Conservation (phyloP, 1,140 invertebrate genomes). For the Aphaenogaster ashmeadi region DNA sequence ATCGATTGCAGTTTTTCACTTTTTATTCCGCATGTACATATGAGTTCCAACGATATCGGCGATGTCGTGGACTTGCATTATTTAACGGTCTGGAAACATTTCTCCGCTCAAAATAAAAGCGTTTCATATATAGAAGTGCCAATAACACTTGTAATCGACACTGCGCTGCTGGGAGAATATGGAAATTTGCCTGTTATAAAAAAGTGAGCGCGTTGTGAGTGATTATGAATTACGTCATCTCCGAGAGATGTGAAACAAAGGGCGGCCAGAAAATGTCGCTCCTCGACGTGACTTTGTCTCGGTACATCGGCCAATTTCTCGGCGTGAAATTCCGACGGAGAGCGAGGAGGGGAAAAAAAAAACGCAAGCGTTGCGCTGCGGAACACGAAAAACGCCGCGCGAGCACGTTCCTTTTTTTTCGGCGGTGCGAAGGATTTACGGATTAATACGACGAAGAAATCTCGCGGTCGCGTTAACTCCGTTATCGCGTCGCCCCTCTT, state of each 20-base stretch:
- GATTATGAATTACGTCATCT: slow-evolving; percentile 4
- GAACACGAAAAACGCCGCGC: neutral
- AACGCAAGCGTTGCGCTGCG: neutral
- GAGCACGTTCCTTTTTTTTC: neutral
- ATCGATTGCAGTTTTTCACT: neutral
- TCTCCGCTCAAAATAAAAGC: neutral
- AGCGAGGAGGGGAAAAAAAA: neutral
- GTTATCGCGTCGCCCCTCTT: slow-evolving; percentile 32
- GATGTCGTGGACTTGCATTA: neutral
- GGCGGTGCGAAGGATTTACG: slow-evolving; percentile 27
- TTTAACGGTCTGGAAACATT: slow-evolving; percentile 23
- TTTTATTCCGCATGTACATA: neutral
- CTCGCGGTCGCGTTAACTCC: slow-evolving; percentile 49
- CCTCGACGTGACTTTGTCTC: slow-evolving; percentile 19
- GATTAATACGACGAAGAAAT: slow-evolving; percentile 55
- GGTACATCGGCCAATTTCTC: slow-evolving; percentile 29
- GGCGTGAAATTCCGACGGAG: slow-evolving; percentile 1
- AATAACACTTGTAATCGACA: slow-evolving; percentile 19
- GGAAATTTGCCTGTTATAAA: neutral
- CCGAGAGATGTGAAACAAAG: neutral
- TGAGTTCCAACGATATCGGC: neutral
- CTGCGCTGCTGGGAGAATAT: neutral
- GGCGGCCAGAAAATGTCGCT: neutral
- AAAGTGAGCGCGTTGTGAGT: neutral
- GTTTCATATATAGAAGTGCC: neutral